These are phyloP conservation scores for Ceratosolen fusciceps DNA, from an alignment of 1,140 invertebrate species.

Conservation along the genomic window DNA sequence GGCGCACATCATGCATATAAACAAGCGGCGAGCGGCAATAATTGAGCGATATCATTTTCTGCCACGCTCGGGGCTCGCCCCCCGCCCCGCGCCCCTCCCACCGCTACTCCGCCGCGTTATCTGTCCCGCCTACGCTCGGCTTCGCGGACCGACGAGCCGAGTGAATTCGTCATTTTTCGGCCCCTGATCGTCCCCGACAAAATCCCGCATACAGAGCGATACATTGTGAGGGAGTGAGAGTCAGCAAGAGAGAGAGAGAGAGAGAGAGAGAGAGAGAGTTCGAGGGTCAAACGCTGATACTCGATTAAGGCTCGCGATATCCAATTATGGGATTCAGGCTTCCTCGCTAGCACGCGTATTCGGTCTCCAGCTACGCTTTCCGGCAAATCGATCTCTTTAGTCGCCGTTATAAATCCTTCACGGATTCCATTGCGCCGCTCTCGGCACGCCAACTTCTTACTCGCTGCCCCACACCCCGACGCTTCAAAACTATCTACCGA, in stretches of 20 bases:
- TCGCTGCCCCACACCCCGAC: no score
- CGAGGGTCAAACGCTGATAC: no score
- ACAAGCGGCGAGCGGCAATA: conserved; percentile 31
- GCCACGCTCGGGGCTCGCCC: conserved; percentile 28
- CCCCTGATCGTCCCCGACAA: not conserved
- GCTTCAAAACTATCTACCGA: no score
- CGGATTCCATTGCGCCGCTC: not conserved
- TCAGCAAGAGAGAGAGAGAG: not conserved
- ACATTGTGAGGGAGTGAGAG: not conserved
- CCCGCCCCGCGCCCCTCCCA: not conserved
- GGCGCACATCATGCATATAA: conserved; percentile 28
- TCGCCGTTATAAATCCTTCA: no score
- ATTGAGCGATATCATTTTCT: conserved; percentile 49
- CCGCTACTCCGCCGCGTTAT: no score
- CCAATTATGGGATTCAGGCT: no score
- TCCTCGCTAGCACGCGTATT: no score
- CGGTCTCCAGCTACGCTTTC: no score
- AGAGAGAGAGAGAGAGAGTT: conserved; percentile 17
- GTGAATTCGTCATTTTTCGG: no score
- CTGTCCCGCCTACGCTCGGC: not conserved
- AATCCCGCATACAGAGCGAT: not conserved
- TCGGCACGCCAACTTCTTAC: no score
- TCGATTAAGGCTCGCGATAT: no score
- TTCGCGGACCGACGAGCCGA: not conserved
- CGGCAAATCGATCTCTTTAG: no score